Percentiles rank a stretch among this genome's conserved stretches.
These are phyloP conservation scores for Propithecus coquereli DNA, from an alignment of 2,113 vertebrate genomes.

Conservation along the genomic window DNA sequence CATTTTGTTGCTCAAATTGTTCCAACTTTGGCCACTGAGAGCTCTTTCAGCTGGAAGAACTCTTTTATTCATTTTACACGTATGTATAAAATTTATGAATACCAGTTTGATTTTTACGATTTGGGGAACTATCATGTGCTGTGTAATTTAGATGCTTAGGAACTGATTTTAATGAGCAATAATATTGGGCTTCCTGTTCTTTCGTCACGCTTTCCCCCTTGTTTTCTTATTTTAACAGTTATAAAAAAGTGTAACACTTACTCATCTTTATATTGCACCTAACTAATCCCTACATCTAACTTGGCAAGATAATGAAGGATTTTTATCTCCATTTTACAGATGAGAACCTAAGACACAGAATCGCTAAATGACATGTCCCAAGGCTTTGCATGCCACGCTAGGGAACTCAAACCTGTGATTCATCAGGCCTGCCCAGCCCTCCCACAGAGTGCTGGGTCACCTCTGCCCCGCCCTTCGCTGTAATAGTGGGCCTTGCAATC, in stretches of 20 bases:
- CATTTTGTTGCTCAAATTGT: background rate
- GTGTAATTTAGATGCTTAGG: background rate
- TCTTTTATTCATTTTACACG: background rate
- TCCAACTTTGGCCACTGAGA: background rate
- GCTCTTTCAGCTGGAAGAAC: background rate
- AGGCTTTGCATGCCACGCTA: background rate
- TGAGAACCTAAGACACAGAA: conserved; percentile 45
- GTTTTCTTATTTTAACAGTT: conserved; percentile 16
- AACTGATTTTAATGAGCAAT: background rate
- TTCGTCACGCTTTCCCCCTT: background rate
- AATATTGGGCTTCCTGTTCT: background rate
- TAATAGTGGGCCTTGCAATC: background rate
- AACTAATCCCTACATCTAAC: background rate
- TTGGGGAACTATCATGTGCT: background rate
- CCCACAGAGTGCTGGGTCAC: background rate
- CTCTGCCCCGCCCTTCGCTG: background rate
- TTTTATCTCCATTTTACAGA: conserved; percentile 41
- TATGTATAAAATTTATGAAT: background rate
- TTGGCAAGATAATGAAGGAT: background rate
- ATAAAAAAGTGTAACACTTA: background rate
- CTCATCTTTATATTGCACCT: conserved; percentile 7
- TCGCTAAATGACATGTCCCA: background rate
- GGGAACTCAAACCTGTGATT: conserved; percentile 17
- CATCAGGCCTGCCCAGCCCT: background rate
- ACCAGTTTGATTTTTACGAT: background rate